Conservation (phyloP, 2,113 vertebrate species). For the Nicator chloris region DNA sequence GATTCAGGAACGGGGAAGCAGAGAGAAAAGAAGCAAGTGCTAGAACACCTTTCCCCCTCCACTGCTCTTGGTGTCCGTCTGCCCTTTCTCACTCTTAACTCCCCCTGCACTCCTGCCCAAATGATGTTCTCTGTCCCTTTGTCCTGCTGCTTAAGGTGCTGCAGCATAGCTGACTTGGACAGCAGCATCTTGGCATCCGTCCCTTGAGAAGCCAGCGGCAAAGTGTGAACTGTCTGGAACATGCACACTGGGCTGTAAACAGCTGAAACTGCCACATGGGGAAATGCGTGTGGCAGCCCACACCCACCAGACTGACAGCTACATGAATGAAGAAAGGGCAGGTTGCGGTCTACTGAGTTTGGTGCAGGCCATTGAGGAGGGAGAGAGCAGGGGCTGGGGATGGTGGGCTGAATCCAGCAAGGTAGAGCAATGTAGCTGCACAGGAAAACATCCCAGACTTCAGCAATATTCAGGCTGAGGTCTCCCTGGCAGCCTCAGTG, state of each 20-base stretch:
- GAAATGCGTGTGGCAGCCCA: not conserved
- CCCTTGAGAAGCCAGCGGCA: fast-evolving
- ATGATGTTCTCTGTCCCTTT: not conserved
- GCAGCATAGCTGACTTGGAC: fast-evolving
- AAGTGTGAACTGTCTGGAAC: not conserved
- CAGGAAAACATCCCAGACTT: not conserved
- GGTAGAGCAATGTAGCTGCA: not conserved
- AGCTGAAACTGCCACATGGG: not conserved
- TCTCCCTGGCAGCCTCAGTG: not conserved
- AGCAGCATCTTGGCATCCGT: fast-evolving
- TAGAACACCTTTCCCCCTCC: not conserved
- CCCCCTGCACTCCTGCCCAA: not conserved
- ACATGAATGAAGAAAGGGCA: not conserved
- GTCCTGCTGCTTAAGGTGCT: fast-evolving
- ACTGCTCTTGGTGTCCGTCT: not conserved
- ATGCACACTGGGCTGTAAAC: not conserved
- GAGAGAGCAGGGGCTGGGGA: not conserved
- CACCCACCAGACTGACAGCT: no score
- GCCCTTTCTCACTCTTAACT: not conserved
- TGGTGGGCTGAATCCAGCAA: not conserved
- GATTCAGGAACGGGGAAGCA: fast-evolving
- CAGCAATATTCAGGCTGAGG: fast-evolving
- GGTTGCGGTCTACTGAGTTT: not conserved
- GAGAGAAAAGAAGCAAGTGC: not conserved
- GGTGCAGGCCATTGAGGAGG: fast-evolving